Conservation (phyloP, 2,888 invertebrate species). For the Bimastos eiseni region DNA sequence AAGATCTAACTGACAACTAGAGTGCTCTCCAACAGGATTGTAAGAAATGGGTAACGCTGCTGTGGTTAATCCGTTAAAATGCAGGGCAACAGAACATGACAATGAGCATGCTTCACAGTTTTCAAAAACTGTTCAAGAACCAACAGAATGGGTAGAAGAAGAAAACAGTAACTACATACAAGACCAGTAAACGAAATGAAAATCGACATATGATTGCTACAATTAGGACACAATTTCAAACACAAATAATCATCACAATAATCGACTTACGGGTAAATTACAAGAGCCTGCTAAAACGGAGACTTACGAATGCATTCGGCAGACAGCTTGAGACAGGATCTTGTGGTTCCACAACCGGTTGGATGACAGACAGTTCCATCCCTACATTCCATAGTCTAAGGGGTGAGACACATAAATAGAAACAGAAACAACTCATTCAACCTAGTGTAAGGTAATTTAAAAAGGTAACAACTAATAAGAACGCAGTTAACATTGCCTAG, state of each 20-base stretch:
- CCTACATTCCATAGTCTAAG: not conserved
- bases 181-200: not conserved
- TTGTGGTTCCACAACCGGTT: not conserved
- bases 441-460: not conserved
- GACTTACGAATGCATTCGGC: conserved; percentile 22
- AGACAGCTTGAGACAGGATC: not conserved
- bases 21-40: not conserved
- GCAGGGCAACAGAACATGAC: not conserved
- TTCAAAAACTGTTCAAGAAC: not conserved
- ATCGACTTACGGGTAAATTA: not conserved
- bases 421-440: not conserved
- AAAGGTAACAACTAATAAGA: not conserved
- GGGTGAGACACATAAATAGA: not conserved
- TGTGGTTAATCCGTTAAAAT: no score
- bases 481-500: no score
- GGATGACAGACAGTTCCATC: not conserved
- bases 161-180: not conserved
- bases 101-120: not conserved
- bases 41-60: not conserved
- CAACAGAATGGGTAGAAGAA: not conserved
- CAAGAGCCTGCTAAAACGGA: not conserved
- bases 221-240: not conserved
- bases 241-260: not conserved
- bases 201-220: not conserved
- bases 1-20: not conserved